Percentiles rank a stretch among this genome's conserved stretches.
Conservation (phyloP, 2,797 vertebrate species). For the Halcyon leucocephala region DNA sequence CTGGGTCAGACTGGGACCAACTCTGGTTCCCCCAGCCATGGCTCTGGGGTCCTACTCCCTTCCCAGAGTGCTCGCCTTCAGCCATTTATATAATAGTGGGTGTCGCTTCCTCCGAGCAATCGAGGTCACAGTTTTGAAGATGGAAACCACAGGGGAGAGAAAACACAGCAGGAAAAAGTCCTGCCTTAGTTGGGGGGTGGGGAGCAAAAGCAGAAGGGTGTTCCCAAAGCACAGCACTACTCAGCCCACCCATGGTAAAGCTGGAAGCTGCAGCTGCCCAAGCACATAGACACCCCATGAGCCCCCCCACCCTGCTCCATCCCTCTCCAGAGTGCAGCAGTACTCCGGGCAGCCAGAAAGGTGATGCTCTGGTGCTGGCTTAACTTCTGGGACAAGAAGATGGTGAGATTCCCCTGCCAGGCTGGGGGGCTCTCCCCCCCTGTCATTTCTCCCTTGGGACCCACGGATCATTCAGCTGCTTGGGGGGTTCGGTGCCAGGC, state of each 20-base stretch:
- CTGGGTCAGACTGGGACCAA: accelerated
- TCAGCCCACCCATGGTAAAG: not conserved
- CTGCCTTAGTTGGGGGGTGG: not conserved
- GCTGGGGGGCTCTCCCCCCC: not conserved
- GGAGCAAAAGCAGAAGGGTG: not conserved
- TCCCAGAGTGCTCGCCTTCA: not conserved
- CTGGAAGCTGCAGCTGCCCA: not conserved
- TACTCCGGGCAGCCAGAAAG: not conserved
- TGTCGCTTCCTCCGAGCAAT: not conserved
- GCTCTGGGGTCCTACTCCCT: not conserved
- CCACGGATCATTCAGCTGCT: not conserved
- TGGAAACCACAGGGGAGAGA: not conserved
- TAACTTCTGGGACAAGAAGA: not conserved
- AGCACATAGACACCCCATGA: accelerated
- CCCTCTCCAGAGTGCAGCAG: not conserved
- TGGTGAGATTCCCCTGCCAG: not conserved
- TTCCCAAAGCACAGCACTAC: accelerated
- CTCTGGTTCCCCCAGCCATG: not conserved
- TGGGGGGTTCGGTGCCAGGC: not conserved
- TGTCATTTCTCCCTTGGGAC: accelerated
- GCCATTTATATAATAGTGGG: not conserved
- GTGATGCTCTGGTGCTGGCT: not conserved
- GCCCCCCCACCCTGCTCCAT: not conserved
- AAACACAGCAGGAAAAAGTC: not conserved
- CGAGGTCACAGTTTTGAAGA: slow-evolving; percentile 15